These are phyloP conservation scores for Latrodectus elegans DNA, from an alignment of 2,888 invertebrate species.

Conservation along the genomic window DNA sequence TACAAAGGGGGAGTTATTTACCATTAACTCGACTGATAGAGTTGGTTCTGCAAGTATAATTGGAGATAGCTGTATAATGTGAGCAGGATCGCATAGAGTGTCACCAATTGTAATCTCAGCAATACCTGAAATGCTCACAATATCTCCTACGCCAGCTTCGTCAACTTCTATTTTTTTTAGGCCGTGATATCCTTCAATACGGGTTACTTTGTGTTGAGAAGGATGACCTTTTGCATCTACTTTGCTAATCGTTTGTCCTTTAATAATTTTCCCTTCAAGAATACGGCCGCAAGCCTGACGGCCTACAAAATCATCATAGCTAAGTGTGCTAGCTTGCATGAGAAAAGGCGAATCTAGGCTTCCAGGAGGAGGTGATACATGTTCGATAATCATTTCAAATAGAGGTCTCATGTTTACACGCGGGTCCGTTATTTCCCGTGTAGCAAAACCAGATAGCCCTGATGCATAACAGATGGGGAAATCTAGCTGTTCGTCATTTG, in stretches of 20 bases:
- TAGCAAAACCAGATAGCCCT: neutral
- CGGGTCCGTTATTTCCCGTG: too few relatives aligned
- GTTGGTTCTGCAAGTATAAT: neutral
- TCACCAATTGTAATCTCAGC: neutral
- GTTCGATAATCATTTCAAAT: neutral
- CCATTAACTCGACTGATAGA: neutral
- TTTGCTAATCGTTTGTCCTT: neutral
- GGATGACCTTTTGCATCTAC: neutral
- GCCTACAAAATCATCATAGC: neutral
- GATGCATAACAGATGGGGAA: constrained; percentile 9
- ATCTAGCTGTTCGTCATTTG: constrained; percentile 4
- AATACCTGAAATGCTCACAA: neutral
- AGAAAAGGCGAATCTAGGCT: neutral
- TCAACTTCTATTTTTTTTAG: neutral
- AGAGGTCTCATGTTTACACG: neutral
- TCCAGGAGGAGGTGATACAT: neutral
- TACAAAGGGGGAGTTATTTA: constrained; percentile 5
- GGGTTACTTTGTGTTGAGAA: neutral
- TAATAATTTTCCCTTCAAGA: neutral
- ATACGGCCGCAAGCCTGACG: neutral
- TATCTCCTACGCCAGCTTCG: neutral
- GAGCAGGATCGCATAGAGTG: neutral
- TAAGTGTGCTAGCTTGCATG: neutral
- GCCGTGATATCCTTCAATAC: neutral
- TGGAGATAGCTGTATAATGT: neutral